These are phyloP conservation scores for Mimas tiliae DNA, from an alignment of 2,888 invertebrate species.

Conservation along the genomic window DNA sequence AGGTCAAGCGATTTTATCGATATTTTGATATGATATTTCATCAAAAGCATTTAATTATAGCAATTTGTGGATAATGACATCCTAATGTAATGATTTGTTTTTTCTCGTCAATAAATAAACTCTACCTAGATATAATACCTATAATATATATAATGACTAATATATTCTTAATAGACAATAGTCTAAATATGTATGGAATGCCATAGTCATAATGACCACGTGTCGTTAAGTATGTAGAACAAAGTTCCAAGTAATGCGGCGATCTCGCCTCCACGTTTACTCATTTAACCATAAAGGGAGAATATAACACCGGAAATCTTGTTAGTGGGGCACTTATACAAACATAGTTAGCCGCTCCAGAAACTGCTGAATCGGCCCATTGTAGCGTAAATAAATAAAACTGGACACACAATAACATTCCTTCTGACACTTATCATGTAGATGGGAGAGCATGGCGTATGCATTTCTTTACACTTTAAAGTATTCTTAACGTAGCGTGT, in stretches of 20 bases:
- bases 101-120: background rate
- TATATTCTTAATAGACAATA: background rate
- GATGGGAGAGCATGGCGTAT: background rate
- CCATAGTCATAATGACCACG: background rate
- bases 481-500: background rate
- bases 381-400: slow-evolving; percentile 23
- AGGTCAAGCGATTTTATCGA: background rate
- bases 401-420: slow-evolving; percentile 24
- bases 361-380: slow-evolving; percentile 23
- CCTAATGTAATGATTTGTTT: too few relatives aligned
- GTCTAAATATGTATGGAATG: background rate
- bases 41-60: too few relatives aligned
- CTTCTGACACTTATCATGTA: slow-evolving; percentile 21
- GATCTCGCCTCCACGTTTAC: slow-evolving; percentile 20
- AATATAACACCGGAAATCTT: slow-evolving; percentile 21
- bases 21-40: too few relatives aligned
- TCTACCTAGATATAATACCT: background rate
- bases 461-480: background rate
- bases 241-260: slow-evolving; percentile 8
- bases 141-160: too few relatives aligned
- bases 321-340: slow-evolving; percentile 21
- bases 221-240: slow-evolving; percentile 17
- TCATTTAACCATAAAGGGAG: slow-evolving; percentile 23
- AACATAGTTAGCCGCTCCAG: slow-evolving; percentile 23
- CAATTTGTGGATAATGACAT: background rate